Evolutionary conservation across 2,888 invertebrate species (phyloP).

Genomic region (Augochlorella aurata): DNA sequence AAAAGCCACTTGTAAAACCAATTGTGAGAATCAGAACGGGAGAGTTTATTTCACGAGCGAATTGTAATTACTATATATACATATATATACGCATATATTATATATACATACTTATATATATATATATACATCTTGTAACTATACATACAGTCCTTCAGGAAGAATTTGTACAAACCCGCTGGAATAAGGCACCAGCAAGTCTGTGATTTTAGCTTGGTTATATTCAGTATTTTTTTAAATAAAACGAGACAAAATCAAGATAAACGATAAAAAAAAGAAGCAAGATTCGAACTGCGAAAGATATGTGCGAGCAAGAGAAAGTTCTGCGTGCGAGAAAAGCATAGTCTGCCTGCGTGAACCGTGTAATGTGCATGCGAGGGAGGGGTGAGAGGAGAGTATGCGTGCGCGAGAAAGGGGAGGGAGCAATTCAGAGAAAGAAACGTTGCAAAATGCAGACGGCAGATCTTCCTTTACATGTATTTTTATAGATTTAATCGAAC

Average conservation of each 20-base stretch:
- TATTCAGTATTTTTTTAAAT: slow-evolving; percentile 82
- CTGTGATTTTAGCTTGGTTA: slow-evolving; percentile 82
- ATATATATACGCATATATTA: slow-evolving; percentile 56
- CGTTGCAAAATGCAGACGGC: slow-evolving; percentile 30
- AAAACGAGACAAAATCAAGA: slow-evolving; percentile 74
- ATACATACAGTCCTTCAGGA: slow-evolving; percentile 80
- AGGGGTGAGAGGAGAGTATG: background rate
- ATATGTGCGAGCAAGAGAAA: slow-evolving; percentile 34
- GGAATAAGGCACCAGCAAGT: slow-evolving; percentile 76
- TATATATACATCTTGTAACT: slow-evolving; percentile 73
- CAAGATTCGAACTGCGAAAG: slow-evolving; percentile 64
- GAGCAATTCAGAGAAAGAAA: slow-evolving; percentile 11
- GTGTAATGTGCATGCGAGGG: background rate
- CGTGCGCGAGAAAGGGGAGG: slow-evolving; percentile 28
- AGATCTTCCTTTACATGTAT: slow-evolving; percentile 17
- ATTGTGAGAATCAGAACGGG: slow-evolving; percentile 34
- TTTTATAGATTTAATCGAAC: slow-evolving; percentile 17
- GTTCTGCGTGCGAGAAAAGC: slow-evolving; percentile 22
- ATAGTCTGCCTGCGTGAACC: slow-evolving; percentile 27
- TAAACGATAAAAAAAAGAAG: slow-evolving; percentile 71
- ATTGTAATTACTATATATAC: slow-evolving; percentile 73
- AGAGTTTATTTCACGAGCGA: slow-evolving; percentile 62
- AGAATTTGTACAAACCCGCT: slow-evolving; percentile 81
- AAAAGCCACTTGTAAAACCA: slow-evolving; percentile 9
- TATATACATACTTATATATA: slow-evolving; percentile 64